These are phyloP conservation scores for Pristionchus pacificus DNA, from an alignment of 1,140 invertebrate genomes.

Conservation along the genomic window DNA sequence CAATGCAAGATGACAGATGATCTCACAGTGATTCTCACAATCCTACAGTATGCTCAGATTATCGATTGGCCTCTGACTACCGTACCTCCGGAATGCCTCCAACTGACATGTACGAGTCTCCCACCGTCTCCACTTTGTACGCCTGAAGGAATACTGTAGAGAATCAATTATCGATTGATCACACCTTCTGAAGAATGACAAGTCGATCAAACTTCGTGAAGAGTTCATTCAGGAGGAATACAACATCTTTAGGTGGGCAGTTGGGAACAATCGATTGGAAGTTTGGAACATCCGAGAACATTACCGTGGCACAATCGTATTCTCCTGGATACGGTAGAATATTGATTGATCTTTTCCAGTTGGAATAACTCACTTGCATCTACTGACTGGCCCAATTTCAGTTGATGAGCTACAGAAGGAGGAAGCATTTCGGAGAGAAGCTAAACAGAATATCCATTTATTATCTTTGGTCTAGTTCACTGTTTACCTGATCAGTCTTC, in stretches of 20 bases:
- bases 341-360: constrained; percentile 18
- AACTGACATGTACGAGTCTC: constrained; percentile 98
- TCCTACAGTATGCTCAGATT: background rate
- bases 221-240: constrained; percentile 88
- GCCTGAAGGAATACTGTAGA: constrained; percentile 18
- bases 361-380: constrained; percentile 46
- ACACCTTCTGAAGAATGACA: constrained; percentile 42
- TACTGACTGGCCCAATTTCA: constrained; percentile 48
- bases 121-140: constrained; percentile 91
- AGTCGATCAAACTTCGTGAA: constrained; percentile 83
- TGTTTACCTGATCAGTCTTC: constrained; percentile 87
- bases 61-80: background rate
- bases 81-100: constrained; percentile 84
- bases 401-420: constrained; percentile 48
- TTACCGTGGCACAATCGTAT: constrained; percentile 51
- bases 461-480: too few relatives aligned
- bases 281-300: constrained; percentile 49
- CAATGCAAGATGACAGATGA: constrained; percentile 82
- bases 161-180: background rate
- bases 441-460: too few relatives aligned
- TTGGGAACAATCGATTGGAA: constrained; percentile 52
- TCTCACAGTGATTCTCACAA: constrained; percentile 81
- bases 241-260: constrained; percentile 65
- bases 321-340: constrained; percentile 36
- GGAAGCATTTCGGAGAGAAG: constrained; percentile 49